These are phyloP conservation scores for Sinocyclocheilus maitianheensis DNA, from an alignment of 2,113 vertebrate species.

Conservation along the genomic window DNA sequence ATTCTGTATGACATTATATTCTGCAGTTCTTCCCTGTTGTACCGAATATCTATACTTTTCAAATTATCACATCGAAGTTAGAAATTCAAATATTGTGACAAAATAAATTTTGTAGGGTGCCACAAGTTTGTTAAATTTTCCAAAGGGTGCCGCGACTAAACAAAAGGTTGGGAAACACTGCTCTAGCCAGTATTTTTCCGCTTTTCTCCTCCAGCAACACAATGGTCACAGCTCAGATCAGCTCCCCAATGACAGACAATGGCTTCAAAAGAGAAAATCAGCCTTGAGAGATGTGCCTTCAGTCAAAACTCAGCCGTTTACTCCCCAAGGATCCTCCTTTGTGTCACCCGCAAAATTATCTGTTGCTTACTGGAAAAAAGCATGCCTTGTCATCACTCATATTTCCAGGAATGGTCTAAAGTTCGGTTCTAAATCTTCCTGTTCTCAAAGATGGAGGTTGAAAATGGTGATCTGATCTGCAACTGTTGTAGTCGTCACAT, in stretches of 20 bases:
- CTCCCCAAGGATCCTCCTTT: conserved; percentile 40
- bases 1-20: no score
- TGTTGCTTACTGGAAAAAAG: background rate
- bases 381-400: background rate
- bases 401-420: conserved; percentile 20
- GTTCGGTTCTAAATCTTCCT: conserved; percentile 23
- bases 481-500: background rate
- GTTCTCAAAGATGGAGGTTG: conserved; percentile 28
- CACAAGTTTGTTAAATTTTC: no score
- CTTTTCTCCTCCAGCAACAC: conserved; percentile 29
- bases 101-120: no score
- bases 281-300: conserved; percentile 38
- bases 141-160: no score
- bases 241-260: conserved; percentile 38
- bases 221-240: conserved; percentile 29
- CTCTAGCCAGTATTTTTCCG: conserved; percentile 22
- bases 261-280: conserved; percentile 23
- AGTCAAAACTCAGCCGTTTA: conserved; percentile 42
- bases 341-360: conserved; percentile 10
- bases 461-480: background rate
- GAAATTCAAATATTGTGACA: no score
- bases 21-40: no score
- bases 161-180: no score
- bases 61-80: no score
- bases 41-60: no score